Conservation (phyloP, 2,888 invertebrate genomes). For the Choristoneura rosaceana region DNA sequence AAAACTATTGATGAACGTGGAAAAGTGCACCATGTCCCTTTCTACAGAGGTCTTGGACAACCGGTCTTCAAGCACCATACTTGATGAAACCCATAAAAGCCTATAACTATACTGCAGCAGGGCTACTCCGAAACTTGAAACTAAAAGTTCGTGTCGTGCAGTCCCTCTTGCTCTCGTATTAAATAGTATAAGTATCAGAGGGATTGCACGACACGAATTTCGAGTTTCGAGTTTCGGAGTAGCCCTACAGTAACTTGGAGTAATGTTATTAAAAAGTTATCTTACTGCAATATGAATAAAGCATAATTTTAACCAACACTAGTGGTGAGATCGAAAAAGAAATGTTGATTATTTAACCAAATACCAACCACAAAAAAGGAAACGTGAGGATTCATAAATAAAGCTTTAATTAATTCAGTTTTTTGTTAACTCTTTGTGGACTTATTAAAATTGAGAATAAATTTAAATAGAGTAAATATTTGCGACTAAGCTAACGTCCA, state of each 20-base stretch:
- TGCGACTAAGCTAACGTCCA: not conserved
- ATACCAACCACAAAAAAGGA: constrained; percentile 7
- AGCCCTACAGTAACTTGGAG: not conserved
- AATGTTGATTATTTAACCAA: constrained; percentile 8
- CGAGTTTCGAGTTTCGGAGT: no score
- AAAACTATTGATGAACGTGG: constrained; percentile 68
- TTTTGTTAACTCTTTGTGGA: not conserved
- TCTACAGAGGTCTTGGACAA: constrained; percentile 53
- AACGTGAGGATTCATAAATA: constrained; percentile 22
- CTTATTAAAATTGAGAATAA: not conserved
- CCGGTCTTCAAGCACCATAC: constrained; percentile 52
- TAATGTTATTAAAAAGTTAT: no score
- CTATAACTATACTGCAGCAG: not conserved
- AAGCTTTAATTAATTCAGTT: constrained; percentile 5
- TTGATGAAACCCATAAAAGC: constrained; percentile 14
- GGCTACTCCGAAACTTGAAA: no score
- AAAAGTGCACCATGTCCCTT: constrained; percentile 71
- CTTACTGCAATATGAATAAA: not conserved
- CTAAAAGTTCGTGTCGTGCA: no score
- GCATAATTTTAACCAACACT: not conserved
- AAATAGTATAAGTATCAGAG: no score
- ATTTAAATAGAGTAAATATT: constrained; percentile 12
- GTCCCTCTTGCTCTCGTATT: no score
- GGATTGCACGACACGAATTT: no score
- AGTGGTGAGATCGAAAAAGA: not conserved